Conservation (phyloP, 1,140 invertebrate species). For the Reticulitermes speratus region DNA sequence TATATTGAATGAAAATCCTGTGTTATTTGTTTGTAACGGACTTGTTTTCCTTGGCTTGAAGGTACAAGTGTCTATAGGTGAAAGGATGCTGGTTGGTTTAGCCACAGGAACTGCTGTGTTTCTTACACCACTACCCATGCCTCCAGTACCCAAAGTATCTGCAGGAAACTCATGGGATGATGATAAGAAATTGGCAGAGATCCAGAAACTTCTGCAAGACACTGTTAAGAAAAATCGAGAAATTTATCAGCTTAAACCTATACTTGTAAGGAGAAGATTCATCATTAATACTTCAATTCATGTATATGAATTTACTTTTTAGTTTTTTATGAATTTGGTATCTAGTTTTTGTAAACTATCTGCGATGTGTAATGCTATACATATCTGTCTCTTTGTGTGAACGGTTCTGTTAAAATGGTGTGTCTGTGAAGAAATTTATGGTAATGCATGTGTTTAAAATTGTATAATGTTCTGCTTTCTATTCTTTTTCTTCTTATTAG, state of each 20-base stretch:
- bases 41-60: slow-evolving; percentile 37
- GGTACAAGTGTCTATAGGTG: slow-evolving; percentile 84
- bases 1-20: no score
- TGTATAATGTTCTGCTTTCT: no score
- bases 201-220: slow-evolving; percentile 64
- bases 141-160: slow-evolving; percentile 65
- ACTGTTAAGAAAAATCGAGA: slow-evolving; percentile 68
- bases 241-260: slow-evolving; percentile 61
- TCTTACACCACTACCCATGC: slow-evolving; percentile 67
- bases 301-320: not conserved
- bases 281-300: not conserved
- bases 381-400: no score
- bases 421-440: no score
- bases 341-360: not conserved
- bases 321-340: not conserved
- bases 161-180: slow-evolving; percentile 63
- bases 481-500: no score
- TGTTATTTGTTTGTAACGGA: no score
- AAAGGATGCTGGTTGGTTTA: slow-evolving; percentile 80
- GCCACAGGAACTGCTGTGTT: slow-evolving; percentile 86
- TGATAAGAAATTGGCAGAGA: slow-evolving; percentile 60
- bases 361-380: no score
- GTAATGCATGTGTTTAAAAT: no score
- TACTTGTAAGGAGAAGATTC: slow-evolving; percentile 41
- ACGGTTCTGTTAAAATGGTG: no score